Conservation (phyloP, 2,888 invertebrate genomes). For the Mythimna albipuncta region DNA sequence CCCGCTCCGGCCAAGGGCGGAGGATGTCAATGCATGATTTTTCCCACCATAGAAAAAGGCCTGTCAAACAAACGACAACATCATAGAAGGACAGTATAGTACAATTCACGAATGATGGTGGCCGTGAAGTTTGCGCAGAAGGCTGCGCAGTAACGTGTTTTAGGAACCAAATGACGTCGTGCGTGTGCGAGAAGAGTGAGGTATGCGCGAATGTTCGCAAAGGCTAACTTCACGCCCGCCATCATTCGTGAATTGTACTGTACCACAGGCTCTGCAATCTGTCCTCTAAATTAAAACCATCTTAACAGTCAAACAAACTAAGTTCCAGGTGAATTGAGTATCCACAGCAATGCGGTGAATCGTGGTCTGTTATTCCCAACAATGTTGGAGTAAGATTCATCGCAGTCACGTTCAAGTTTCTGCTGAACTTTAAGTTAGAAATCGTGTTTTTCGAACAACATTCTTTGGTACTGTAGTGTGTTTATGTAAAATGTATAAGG, state of each 20-base stretch:
- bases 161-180: too few species aligned
- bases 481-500: conserved; percentile 17
- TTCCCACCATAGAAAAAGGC: too few species aligned
- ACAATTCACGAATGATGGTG: too few species aligned
- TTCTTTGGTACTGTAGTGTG: conserved; percentile 8
- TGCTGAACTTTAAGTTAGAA: conserved; percentile 24
- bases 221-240: too few species aligned
- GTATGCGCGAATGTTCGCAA: too few species aligned
- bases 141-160: too few species aligned
- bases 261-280: neutral
- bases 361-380: conserved; percentile 17
- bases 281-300: conserved; percentile 25
- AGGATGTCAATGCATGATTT: too few species aligned
- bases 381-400: conserved; percentile 35
- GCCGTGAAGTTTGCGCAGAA: too few species aligned
- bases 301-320: conserved; percentile 17
- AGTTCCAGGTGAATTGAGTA: conserved; percentile 35
- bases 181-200: too few species aligned
- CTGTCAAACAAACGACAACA: too few species aligned
- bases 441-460: conserved; percentile 29
- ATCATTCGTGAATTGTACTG: too few species aligned
- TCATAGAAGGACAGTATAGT: neutral
- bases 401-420: conserved; percentile 25
- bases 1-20: too few species aligned
- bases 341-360: conserved; percentile 36